phyloP scores from a whole-genome alignment of 2,888 invertebrate genomes.

The Saturnia japonica region DNA sequence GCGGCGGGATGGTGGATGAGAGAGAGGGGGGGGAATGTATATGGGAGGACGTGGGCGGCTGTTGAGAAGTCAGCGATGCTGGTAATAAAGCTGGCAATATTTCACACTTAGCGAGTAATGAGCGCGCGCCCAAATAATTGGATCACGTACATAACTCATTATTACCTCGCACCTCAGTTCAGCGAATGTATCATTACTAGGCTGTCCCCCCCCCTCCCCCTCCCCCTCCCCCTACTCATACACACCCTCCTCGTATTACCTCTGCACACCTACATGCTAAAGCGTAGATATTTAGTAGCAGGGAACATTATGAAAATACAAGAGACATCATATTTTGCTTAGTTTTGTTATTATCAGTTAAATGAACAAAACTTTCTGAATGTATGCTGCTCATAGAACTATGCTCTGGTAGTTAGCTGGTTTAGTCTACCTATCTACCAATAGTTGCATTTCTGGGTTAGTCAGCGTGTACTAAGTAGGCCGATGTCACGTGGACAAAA shows the following conservation, averaged over 20 bases:
- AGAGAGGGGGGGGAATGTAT: slow-evolving; percentile 17
- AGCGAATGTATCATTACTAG: slow-evolving; percentile 78
- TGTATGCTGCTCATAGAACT: too few species aligned
- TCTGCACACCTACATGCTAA: neutral
- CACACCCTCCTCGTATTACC: neutral
- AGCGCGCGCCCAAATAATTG: slow-evolving; percentile 83
- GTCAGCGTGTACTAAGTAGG: too few species aligned
- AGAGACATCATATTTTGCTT: neutral
- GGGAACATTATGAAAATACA: neutral
- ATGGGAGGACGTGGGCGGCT: slow-evolving; percentile 22
- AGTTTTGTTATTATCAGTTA: neutral
- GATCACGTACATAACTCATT: slow-evolving; percentile 84
- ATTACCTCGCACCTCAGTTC: slow-evolving; percentile 80
- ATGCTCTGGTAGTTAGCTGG: too few species aligned
- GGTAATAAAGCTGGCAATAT: slow-evolving; percentile 81
- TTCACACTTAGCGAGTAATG: slow-evolving; percentile 83
- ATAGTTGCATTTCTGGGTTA: too few species aligned
- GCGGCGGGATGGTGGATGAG: slow-evolving; percentile 21
- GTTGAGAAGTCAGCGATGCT: slow-evolving; percentile 63
- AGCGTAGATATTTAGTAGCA: neutral
- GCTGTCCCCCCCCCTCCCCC: slow-evolving; percentile 28
- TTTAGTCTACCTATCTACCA: too few species aligned
- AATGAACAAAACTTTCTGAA: too few species aligned
- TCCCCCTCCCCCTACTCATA: neutral
- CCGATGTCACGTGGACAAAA: too few species aligned